A percentile compares a stretch with the other conserved stretches of the same genome.
Evolutionary conservation across 2,888 invertebrate genomes (phyloP).

Genomic region (Strigamia transsilvanica): DNA sequence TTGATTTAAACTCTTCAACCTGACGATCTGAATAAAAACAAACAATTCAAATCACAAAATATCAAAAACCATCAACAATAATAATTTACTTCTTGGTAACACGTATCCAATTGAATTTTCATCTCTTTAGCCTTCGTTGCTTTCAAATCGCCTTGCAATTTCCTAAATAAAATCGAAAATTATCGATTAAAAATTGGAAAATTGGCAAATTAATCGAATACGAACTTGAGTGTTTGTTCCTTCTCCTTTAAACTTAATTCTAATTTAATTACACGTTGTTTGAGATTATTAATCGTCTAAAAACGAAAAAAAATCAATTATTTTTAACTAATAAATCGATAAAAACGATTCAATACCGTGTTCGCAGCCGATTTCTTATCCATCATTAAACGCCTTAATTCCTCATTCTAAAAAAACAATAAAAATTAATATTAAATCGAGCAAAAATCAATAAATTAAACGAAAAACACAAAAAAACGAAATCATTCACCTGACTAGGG

Average conservation of each 20-base stretch:
- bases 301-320: background rate
- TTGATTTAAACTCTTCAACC: background rate
- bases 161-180: slow-evolving; percentile 11
- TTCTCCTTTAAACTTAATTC: slow-evolving; percentile 50
- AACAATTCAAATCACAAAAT: background rate
- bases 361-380: slow-evolving; percentile 45
- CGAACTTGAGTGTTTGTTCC: slow-evolving; percentile 50
- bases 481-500: slow-evolving; percentile 15
- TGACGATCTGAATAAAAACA: background rate
- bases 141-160: slow-evolving; percentile 46
- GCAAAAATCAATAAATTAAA: background rate
- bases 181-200: too few species aligned
- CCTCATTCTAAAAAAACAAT: slow-evolving; percentile 28
- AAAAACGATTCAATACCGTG: background rate
- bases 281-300: slow-evolving; percentile 51
- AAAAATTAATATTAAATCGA: too few species aligned
- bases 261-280: slow-evolving; percentile 43
- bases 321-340: background rate
- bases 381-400: background rate
- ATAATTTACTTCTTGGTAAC: slow-evolving; percentile 47
- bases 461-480: too few species aligned
- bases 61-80: background rate
- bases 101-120: slow-evolving; percentile 51
- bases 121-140: slow-evolving; percentile 5
- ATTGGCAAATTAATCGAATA: too few species aligned